These are phyloP conservation scores for Urocolius indicus DNA, from an alignment of 2,113 vertebrate species.

Conservation along the genomic window DNA sequence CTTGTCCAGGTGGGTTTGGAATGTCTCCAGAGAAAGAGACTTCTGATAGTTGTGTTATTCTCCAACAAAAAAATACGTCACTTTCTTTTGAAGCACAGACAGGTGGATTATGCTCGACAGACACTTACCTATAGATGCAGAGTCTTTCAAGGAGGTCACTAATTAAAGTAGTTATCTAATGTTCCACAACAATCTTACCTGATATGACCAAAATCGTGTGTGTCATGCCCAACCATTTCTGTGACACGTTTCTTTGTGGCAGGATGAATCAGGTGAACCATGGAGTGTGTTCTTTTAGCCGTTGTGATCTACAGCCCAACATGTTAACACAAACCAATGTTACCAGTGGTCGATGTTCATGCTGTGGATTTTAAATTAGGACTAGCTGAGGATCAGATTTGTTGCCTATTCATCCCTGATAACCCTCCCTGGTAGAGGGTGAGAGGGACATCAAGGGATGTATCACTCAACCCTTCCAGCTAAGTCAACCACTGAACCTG, in stretches of 20 bases:
- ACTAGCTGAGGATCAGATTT: neutral
- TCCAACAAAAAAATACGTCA: neutral
- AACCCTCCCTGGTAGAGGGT: neutral
- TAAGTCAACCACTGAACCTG: accelerated
- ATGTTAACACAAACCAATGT: neutral
- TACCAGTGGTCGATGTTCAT: neutral
- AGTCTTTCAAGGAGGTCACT: neutral
- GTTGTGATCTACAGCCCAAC: neutral
- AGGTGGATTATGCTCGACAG: neutral
- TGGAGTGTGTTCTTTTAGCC: neutral
- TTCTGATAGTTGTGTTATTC: neutral
- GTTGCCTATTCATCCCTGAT: neutral
- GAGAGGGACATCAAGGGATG: neutral
- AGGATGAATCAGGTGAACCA: neutral
- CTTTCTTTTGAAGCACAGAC: neutral
- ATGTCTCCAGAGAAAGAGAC: too few species aligned
- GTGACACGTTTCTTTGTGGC: neutral
- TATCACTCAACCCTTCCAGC: neutral
- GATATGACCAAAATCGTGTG: neutral
- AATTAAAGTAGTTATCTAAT: neutral
- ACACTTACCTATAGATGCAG: neutral
- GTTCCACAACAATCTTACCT: neutral
- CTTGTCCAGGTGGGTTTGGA: too few species aligned
- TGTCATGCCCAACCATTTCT: neutral
- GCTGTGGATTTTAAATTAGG: neutral